Base-by-base conservation (phyloP, 2,888 invertebrate species). In the Hypercompe scribonia region DNA sequence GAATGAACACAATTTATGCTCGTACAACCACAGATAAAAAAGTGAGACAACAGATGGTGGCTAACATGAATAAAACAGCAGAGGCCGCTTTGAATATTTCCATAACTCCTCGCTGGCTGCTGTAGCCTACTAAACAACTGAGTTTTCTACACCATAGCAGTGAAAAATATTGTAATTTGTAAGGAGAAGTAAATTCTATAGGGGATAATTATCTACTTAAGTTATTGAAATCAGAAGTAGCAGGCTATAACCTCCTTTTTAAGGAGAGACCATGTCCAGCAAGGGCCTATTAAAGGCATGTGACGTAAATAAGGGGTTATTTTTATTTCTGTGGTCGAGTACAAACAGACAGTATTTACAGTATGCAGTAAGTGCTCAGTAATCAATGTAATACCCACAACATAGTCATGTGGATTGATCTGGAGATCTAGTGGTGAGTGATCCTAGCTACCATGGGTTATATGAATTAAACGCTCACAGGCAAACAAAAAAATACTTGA, bases 21-120 rank as follows among this genome's bases (percentile, higher is more conserved):
- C 75, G 80, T 76, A 82, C 80, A 79, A 70, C 72, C 65, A 65
- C 77, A 88, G 86, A 89, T 87, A 90, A 88, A 90, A 90, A 88
- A 86, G 84, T 86, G 87, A 83, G 83, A 88, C 87, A 90, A 91
- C 89, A 89, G 88, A 90, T 88, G 89, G 84, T 81, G 73, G 79
- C 13, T 13, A 58, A 58, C 85, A 90, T 91, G 91, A 91, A 92
- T 92, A 91, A 91, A 85, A 86, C 87, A 91, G 85, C 72, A 76
- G 76, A 72, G 81, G 80, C 75, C 76, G 75, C 78, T 77, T 80
- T 91, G 90, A 91, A 92, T 92, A 91, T 92, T 92, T 90, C 85
- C 90, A 79, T 76, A 72, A 77, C 77, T 79, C 81, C 72, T 77
- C 72, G 74, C 73, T 39, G 61, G 65, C 76, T 64, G 75, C 67